Evolutionary conservation across 2,113 vertebrate genomes (phyloP).

Genomic region (Actenoides lindsayi): DNA sequence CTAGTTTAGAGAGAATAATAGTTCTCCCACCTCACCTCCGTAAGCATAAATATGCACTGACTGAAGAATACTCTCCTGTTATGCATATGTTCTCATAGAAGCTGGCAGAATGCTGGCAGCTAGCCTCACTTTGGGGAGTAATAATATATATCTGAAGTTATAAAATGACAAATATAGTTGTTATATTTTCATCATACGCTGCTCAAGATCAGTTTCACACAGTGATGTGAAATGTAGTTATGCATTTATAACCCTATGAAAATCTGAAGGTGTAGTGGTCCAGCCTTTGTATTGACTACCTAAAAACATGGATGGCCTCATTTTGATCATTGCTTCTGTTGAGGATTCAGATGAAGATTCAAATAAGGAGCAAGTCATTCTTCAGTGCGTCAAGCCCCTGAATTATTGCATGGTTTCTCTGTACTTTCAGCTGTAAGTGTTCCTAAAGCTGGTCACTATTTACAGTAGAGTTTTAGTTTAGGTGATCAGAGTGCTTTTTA

Average conservation of each 20-base stretch:
- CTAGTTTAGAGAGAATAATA: neutral
- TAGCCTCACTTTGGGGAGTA: neutral
- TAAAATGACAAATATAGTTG: neutral
- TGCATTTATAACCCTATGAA: neutral
- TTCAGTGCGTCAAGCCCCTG: neutral
- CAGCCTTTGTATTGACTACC: neutral
- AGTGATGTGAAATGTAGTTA: neutral
- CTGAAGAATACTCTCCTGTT: neutral
- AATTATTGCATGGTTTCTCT: neutral
- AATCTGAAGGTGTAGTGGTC: neutral
- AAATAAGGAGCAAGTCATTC: neutral
- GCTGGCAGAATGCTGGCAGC: neutral
- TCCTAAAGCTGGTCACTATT: neutral
- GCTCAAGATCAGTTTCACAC: neutral
- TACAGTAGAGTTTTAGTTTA: neutral
- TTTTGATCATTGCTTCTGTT: neutral
- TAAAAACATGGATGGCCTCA: neutral
- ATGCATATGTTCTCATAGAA: neutral
- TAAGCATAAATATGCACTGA: neutral
- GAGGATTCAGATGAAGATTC: neutral
- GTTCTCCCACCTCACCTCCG: neutral
- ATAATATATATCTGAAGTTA: neutral
- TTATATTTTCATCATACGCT: neutral
- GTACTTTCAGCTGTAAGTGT: neutral
- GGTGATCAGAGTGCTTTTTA: neutral